A percentile compares a stretch with the other conserved stretches of the same genome.
Evolutionary conservation across 2,888 invertebrate species (phyloP).

Genomic region (Coronaproctus castanopsis): DNA sequence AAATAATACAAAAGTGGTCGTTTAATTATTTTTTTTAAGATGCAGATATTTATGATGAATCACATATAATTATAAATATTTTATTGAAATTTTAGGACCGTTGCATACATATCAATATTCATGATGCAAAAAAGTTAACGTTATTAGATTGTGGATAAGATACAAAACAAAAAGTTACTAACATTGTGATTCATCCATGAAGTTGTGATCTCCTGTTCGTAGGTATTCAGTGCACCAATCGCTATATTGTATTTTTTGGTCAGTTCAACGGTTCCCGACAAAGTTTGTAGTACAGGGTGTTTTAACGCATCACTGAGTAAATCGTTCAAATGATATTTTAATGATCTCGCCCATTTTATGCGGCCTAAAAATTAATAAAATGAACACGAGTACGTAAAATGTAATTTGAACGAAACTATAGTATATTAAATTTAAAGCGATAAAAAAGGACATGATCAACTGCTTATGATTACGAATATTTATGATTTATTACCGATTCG

Average conservation of each 20-base stretch:
- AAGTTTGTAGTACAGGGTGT: conserved; percentile 48
- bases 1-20: too few relatives aligned
- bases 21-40: too few relatives aligned
- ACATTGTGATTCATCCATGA: conserved; percentile 74
- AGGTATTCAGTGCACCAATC: conserved; percentile 46
- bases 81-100: too few relatives aligned
- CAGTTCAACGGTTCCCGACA: conserved; percentile 52
- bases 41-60: too few relatives aligned
- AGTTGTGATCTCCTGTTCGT: conserved; percentile 57
- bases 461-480: too few relatives aligned
- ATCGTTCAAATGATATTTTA: conserved; percentile 60
- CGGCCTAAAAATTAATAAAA: conserved; percentile 31
- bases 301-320: conserved; percentile 57
- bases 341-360: conserved; percentile 61
- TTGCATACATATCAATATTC: too few relatives aligned
- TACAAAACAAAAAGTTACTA: too few relatives aligned
- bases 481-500: too few relatives aligned
- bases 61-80: too few relatives aligned
- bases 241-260: conserved; percentile 55
- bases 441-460: too few relatives aligned
- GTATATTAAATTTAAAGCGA: neutral
- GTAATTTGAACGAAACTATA: neutral
- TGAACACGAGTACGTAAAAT: neutral
- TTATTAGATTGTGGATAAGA: too few relatives aligned
- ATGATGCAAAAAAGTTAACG: too few relatives aligned